phyloP scores from a whole-genome alignment of 53 echinoderm and acorn worm species.

The Astropecten irregularis region DNA sequence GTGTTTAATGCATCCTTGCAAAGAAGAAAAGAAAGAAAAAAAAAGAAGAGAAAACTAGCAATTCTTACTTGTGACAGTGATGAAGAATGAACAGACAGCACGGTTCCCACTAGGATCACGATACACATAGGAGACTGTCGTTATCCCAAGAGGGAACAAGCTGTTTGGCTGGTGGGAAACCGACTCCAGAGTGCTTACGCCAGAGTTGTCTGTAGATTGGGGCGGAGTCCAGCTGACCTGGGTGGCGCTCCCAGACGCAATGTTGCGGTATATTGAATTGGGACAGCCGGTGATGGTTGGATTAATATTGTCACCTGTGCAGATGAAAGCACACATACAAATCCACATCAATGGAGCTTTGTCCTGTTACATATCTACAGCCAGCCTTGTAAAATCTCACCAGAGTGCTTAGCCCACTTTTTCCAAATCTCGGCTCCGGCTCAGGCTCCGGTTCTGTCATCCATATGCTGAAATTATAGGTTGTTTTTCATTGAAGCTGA shows the following conservation, averaged over 20 bases:
- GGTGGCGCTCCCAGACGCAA: not conserved
- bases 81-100: conserved; percentile 62
- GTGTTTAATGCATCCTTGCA: no score
- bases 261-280: not conserved
- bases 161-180: conserved; percentile 45
- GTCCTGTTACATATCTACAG: not conserved
- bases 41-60: no score
- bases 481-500: no score
- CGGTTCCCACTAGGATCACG: conserved; percentile 42
- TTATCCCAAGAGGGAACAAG: conserved; percentile 51
- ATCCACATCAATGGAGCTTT: not conserved
- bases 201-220: conserved; percentile 56
- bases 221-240: conserved; percentile 50
- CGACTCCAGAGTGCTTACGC: not conserved
- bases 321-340: not conserved
- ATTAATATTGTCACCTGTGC: not conserved
- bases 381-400: no score
- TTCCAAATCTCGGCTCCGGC: no score
- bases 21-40: no score
- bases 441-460: no score
- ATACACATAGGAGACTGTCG: conserved; percentile 56
- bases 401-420: no score
- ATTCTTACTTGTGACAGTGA: conserved; percentile 39
- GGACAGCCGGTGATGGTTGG: conserved; percentile 71
- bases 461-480: no score